Conservation (phyloP, 2,888 invertebrate genomes). For the Crematogaster levior region DNA sequence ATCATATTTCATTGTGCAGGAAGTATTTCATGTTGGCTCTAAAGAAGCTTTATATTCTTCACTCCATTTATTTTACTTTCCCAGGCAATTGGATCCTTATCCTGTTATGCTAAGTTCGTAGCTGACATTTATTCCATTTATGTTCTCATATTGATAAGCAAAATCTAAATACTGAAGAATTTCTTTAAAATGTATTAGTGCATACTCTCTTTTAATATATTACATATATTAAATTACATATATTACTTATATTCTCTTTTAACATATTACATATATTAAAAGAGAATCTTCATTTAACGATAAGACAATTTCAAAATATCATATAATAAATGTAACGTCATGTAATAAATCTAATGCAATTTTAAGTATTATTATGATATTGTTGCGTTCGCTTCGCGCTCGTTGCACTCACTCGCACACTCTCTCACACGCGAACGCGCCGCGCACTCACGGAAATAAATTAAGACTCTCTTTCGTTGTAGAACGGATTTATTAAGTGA, state of each 20-base stretch:
- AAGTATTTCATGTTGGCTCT: neutral
- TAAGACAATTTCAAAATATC: neutral
- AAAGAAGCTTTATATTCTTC: neutral
- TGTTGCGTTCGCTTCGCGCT: too few species aligned
- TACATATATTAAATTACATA: too few species aligned
- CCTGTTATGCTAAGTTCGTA: neutral
- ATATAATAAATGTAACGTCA: neutral
- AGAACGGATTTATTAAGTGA: too few species aligned
- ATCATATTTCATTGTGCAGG: neutral
- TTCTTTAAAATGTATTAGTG: neutral
- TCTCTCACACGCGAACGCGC: too few species aligned
- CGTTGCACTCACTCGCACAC: too few species aligned
- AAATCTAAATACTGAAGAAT: neutral
- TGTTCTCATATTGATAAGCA: neutral
- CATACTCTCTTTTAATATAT: too few species aligned
- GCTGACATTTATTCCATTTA: constrained; percentile 8
- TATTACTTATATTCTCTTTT: too few species aligned
- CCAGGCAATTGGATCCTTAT: neutral
- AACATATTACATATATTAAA: too few species aligned
- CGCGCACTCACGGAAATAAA: too few species aligned
- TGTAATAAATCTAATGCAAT: neutral
- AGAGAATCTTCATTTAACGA: neutral
- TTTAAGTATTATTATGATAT: neutral
- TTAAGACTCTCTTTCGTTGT: too few species aligned
- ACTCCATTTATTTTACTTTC: constrained; percentile 31